A percentile compares a stretch with the other conserved stretches of the same genome.
Evolutionary conservation across 2,113 vertebrate genomes (phyloP).

Genomic region (Petroica traversi): DNA sequence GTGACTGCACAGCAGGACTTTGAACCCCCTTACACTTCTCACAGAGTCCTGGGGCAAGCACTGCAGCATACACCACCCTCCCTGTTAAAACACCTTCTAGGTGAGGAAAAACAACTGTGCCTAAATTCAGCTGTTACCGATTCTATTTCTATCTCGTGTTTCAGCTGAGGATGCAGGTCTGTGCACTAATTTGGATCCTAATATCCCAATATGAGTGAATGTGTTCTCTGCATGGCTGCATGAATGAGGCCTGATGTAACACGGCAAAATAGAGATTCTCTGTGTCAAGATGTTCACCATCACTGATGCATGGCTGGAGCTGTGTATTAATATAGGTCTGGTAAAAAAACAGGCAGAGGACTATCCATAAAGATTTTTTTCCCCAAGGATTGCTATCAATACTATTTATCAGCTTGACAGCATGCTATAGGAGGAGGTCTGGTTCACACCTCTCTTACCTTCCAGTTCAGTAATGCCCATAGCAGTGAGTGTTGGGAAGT

Average conservation of each 20-base stretch:
- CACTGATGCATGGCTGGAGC: not conserved
- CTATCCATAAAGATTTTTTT: not conserved
- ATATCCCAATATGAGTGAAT: not conserved
- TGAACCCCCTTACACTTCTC: not conserved
- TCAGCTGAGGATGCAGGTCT: not conserved
- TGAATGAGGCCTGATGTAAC: not conserved
- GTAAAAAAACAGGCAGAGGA: not conserved
- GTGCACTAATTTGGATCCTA: not conserved
- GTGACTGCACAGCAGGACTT: not conserved
- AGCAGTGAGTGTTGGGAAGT: not conserved
- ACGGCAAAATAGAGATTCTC: not conserved
- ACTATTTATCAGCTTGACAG: not conserved
- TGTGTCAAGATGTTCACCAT: not conserved
- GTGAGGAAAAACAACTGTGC: not conserved
- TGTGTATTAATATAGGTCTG: not conserved
- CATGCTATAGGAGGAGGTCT: not conserved
- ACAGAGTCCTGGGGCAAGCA: not conserved
- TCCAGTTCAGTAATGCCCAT: not conserved
- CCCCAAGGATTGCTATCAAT: not conserved
- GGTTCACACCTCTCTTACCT: not conserved
- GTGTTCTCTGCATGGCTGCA: not conserved
- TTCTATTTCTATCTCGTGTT: not conserved
- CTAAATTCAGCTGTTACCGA: not conserved
- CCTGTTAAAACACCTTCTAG: not conserved
- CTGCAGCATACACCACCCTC: not conserved